Evolutionary conservation across 2,888 invertebrate species (phyloP).

Genomic region (Chouioia cunea): DNA sequence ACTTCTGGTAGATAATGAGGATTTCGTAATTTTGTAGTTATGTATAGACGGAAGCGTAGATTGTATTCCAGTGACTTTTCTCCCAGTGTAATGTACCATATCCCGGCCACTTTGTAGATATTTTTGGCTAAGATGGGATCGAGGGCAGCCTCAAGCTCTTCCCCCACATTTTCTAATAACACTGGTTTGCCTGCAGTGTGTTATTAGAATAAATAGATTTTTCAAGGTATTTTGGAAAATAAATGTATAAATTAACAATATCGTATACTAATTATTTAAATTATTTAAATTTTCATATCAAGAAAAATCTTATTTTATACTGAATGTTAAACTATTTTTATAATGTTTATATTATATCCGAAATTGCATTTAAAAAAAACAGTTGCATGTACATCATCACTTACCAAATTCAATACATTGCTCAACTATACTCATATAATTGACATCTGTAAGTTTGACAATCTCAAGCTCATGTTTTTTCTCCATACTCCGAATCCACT

Average conservation of each 20-base stretch:
- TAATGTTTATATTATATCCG: too few relatives aligned
- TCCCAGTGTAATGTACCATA: conserved; percentile 82
- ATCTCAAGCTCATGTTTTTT: conserved; percentile 78
- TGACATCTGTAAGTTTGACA: conserved; percentile 80
- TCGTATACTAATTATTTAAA: not conserved
- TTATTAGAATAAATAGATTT: not conserved
- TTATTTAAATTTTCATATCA: not conserved
- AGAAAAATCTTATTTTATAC: not conserved
- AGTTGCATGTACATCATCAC: not conserved
- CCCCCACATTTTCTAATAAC: conserved; percentile 82
- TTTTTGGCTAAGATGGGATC: conserved; percentile 83
- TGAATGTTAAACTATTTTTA: not conserved
- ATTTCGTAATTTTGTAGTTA: conserved; percentile 86
- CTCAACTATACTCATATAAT: conserved; percentile 83
- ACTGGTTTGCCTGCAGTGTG: conserved; percentile 74
- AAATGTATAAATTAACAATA: too few relatives aligned
- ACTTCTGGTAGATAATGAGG: conserved; percentile 89
- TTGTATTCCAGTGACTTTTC: conserved; percentile 84
- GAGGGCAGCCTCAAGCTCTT: conserved; percentile 83
- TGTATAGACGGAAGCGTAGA: conserved; percentile 80
- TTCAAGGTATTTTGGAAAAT: not conserved
- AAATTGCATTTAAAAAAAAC: too few relatives aligned
- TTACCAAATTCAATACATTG: conserved; percentile 79
- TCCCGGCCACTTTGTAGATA: conserved; percentile 80
- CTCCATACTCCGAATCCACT: conserved; percentile 89